Conservation (phyloP, 2,797 vertebrate genomes). For the Sebastes ruberrimus region DNA sequence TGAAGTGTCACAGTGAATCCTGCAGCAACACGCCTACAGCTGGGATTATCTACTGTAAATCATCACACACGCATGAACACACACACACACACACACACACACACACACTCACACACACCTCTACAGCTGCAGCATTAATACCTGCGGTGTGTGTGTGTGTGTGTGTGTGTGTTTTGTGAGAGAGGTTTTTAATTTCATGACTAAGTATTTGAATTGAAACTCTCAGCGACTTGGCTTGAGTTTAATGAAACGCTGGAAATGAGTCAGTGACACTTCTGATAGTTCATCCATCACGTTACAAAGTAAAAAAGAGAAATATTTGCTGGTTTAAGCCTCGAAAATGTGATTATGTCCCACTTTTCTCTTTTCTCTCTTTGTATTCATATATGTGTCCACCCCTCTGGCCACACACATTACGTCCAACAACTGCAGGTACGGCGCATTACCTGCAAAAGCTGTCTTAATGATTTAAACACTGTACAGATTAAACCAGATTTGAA, state of each 20-base stretch:
- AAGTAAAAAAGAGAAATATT: neutral
- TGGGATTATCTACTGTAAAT: slow-evolving; percentile 45
- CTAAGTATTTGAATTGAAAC: neutral
- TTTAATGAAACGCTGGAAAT: neutral
- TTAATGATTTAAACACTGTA: neutral
- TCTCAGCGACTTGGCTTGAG: neutral
- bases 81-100: neutral
- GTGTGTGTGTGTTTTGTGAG: neutral
- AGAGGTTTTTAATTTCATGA: neutral
- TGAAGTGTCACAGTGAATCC: slow-evolving; percentile 9
- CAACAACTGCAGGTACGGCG: neutral
- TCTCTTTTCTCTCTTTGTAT: neutral
- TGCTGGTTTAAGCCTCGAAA: neutral
- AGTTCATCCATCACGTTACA: neutral
- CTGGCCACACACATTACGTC: neutral
- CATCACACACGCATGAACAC: slow-evolving; percentile 14
- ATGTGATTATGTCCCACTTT: neutral
- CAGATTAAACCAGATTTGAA: neutral
- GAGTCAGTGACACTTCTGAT: neutral
- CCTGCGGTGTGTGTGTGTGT: neutral
- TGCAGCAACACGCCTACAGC: slow-evolving; percentile 32
- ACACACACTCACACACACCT: slow-evolving; percentile 4
- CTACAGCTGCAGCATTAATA: slow-evolving; percentile 10
- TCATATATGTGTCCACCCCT: too few relatives aligned
- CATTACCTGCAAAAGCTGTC: neutral